phyloP scores from a whole-genome alignment of 2,888 invertebrate genomes.

The Rutpela maculata region DNA sequence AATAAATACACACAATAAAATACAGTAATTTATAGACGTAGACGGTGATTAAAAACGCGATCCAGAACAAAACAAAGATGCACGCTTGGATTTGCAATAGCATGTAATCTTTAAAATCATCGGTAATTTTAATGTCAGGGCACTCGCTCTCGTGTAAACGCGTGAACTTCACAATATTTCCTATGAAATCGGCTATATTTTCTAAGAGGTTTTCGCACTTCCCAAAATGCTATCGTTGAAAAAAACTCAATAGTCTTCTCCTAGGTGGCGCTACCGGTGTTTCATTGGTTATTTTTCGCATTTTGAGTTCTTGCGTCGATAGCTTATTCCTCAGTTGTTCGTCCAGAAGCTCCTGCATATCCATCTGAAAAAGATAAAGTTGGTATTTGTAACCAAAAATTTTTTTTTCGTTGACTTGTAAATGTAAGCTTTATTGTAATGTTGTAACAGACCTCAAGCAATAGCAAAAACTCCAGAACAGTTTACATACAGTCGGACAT shows the following conservation, averaged over 20 bases:
- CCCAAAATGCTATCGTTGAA: slow-evolving; percentile 73
- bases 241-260: slow-evolving; percentile 74
- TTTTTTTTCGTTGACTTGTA: too few species aligned
- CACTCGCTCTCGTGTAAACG: not conserved
- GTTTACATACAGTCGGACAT: too few species aligned
- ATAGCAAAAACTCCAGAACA: too few species aligned
- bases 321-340: slow-evolving; percentile 93
- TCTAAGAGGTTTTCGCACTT: not conserved
- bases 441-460: too few species aligned
- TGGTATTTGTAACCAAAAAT: slow-evolving; percentile 9
- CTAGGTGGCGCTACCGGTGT: slow-evolving; percentile 72
- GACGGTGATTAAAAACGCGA: slow-evolving; percentile 28
- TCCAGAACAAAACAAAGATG: slow-evolving; percentile 22
- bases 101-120: not conserved
- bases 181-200: slow-evolving; percentile 12
- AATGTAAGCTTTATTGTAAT: too few species aligned
- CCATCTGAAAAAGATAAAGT: slow-evolving; percentile 80
- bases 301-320: slow-evolving; percentile 79
- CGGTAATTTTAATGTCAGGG: not conserved
- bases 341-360: slow-evolving; percentile 94
- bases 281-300: slow-evolving; percentile 70
- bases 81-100: slow-evolving; percentile 14
- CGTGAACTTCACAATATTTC: not conserved
- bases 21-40: slow-evolving; percentile 22
- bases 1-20: slow-evolving; percentile 27